These are phyloP conservation scores for Nothura maculosa DNA, from an alignment of 2,797 vertebrate species.

Conservation along the genomic window DNA sequence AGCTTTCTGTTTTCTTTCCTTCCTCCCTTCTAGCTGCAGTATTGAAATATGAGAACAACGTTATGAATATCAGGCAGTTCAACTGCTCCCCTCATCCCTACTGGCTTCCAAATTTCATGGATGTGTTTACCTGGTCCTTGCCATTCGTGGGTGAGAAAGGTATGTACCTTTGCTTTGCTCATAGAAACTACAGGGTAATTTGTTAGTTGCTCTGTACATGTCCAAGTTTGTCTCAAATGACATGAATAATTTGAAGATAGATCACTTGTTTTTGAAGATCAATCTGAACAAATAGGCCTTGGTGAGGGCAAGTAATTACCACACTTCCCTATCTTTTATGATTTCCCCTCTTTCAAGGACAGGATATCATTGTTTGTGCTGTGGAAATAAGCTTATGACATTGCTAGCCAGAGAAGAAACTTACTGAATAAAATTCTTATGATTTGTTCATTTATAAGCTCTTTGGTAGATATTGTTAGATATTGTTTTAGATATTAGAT, in stretches of 20 bases:
- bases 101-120: slow-evolving; percentile 99
- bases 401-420: neutral
- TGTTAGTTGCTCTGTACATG: neutral
- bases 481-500: too few relatives aligned
- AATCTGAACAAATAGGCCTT: neutral
- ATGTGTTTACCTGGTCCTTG: slow-evolving; percentile 98
- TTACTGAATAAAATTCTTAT: neutral
- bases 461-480: neutral
- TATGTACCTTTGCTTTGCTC: slow-evolving; percentile 39
- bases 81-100: slow-evolving; percentile 98
- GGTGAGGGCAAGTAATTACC: neutral
- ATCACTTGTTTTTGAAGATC: neutral
- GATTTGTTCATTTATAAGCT: neutral
- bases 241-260: neutral
- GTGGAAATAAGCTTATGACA: neutral
- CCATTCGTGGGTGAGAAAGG: slow-evolving; percentile 98
- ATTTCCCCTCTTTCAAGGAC: neutral
- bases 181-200: neutral
- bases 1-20: neutral
- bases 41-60: slow-evolving; percentile 98
- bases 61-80: slow-evolving; percentile 99
- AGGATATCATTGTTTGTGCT: neutral
- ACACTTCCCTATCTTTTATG: neutral
- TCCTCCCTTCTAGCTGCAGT: slow-evolving; percentile 89
- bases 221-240: neutral